Evolutionary conservation across 2,113 vertebrate genomes (phyloP), one percentile per base, ranked within the genome.

Genomic region (Heterochromis multidens): DNA sequence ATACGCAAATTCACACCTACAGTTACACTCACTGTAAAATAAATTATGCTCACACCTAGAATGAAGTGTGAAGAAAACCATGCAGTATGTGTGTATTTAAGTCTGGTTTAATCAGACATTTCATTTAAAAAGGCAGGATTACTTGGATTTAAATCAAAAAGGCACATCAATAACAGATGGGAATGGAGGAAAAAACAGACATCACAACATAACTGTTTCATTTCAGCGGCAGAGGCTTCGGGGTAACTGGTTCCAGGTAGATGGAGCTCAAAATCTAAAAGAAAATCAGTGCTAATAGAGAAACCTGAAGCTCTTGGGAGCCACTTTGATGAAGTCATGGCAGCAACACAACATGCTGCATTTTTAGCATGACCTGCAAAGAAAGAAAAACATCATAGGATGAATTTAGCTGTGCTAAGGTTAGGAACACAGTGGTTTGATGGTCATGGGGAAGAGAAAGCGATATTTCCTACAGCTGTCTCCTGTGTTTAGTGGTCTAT

Each of bases 1-100:
- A 84, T 90, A 80, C 2, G 35, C 27, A 54, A 74, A 82, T 81
- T 92, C 90, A 90, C 89, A 91, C 91, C 84, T 87, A 79, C 72
- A 79, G 59, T 31, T 84, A 59, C 27, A 29, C 19, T 21, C 10
- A 25, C 63, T 86, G 79, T 82, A 65, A 80, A 61, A 85, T 78
- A 43, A 3, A 49, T 72, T 67, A 78, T 54, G 56, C 33, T 54
- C 85, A 87, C 79, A 65, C 40, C 59, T 74, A 6, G 25, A 65
- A 37, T 46, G 40, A 82, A 33, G 29, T 6, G 23, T 77, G 37
- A 74, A 74, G 58, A 81, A 84, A 90, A 84, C 23, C 74, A 79
- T 58, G 49, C 16, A 43, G 7, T 0, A 2, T 43, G 57, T 8
- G 7, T 61, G 35, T 7, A 61, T 63, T 61, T 10, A 57, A 31